phyloP scores from a whole-genome alignment of 2,888 invertebrate species.

The Merodon equestris region DNA sequence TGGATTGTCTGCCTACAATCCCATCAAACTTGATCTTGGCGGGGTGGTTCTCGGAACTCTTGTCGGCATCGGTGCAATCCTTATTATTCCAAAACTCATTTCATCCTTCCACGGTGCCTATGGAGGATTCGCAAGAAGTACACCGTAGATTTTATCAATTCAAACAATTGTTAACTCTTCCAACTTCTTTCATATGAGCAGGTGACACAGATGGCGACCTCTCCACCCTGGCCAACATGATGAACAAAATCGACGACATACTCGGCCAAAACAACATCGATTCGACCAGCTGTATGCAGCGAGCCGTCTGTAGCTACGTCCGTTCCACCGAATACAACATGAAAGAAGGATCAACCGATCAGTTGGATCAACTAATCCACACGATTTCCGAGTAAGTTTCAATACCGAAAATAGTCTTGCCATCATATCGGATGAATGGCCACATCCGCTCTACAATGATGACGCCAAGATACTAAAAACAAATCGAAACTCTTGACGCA shows the following conservation, averaged over 20 bases:
- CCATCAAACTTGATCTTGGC: constrained; percentile 89
- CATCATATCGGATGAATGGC: constrained; percentile 27
- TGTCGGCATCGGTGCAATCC: constrained; percentile 88
- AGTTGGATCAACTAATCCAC: constrained; percentile 83
- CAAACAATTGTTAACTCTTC: background rate
- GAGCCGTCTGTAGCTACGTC: constrained; percentile 86
- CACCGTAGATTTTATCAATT: constrained; percentile 23
- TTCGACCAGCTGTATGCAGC: constrained; percentile 85
- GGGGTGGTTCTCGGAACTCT: constrained; percentile 90
- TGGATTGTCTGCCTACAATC: constrained; percentile 83
- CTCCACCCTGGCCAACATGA: constrained; percentile 82
- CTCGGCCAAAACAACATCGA: constrained; percentile 86
- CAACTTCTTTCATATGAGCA: constrained; percentile 72
- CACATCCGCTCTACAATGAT: constrained; percentile 53
- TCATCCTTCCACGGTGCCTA: constrained; percentile 85
- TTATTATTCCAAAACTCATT: constrained; percentile 88
- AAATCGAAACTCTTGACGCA: constrained; percentile 1
- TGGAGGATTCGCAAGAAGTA: constrained; percentile 83
- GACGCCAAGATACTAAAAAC: constrained; percentile 26
- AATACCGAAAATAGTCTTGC: constrained; percentile 9
- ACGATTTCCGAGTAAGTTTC: constrained; percentile 82
- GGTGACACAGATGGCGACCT: constrained; percentile 81
- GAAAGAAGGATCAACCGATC: constrained; percentile 82
- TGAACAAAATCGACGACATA: constrained; percentile 84
- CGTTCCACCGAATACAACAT: constrained; percentile 85